Evolutionary conservation across 1,140 invertebrate species (phyloP), one percentile per base, ranked within the genome.

Genomic region (Drosophila nebulosa): DNA sequence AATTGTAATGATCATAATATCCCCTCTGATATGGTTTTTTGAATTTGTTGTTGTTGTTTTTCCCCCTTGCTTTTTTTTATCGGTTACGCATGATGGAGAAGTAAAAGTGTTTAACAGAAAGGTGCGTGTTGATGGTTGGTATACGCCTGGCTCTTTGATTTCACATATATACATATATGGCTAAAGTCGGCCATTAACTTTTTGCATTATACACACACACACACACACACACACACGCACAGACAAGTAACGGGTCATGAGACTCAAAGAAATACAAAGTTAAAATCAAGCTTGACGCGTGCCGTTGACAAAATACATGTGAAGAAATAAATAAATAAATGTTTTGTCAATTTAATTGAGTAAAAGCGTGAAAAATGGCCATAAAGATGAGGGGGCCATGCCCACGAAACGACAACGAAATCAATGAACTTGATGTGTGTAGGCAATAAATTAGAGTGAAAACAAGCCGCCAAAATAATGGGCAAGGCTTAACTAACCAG

Each of bases 391-490:
- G 14, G 30, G 2, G 30, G 9, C 30, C 30, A 2, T 24, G 26
- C 18, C 46, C 68, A 71, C 64, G 56, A 72, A 63, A 50, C 66
- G 39, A 62, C 68, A 39, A 59, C 53, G 76, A 80, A 80, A 76
- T 81, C 79, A 83, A 83, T 83, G 79, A 83, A 83, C 79, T 83
- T 77, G 73, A 61, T 64, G 73, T 74, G 74, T 81, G 65, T 69
- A 63, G 70, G 66, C 71, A 76, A 83, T 83, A 83, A 83, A 83
- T 83, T 70, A 74, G 79, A 83, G 74, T 78, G 79, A 81, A 81
- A 83, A 83, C 79, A 83, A 74, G 79, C 73, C 51, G 32, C 64
- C 66, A 78, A 46, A 79, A 81, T 65, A 75, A 74, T 80, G 58
- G 63, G 55, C 63, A 46, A 68, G 78, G 73, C 78, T 62, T 72